phyloP scores from a whole-genome alignment of 2,797 vertebrate genomes.

The Hyperoplus lanceolatus region DNA sequence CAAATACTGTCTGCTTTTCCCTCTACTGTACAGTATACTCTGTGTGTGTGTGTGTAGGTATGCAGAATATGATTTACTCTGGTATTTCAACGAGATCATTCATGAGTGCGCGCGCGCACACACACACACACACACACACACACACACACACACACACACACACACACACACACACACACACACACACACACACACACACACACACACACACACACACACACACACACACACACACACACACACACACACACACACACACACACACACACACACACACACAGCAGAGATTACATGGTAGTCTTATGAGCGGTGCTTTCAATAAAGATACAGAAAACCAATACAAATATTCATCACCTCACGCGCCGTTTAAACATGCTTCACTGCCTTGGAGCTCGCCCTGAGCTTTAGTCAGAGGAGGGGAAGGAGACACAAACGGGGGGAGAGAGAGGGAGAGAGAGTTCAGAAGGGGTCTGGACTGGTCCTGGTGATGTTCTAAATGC shows the following conservation, averaged over 20 bases:
- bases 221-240: too few relatives aligned
- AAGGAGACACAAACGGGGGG: slow-evolving; percentile 12
- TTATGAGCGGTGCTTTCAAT: slow-evolving; percentile 72
- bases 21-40: slow-evolving; percentile 42
- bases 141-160: too few relatives aligned
- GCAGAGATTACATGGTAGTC: slow-evolving; percentile 74
- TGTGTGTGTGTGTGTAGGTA: slow-evolving; percentile 18
- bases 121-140: too few relatives aligned
- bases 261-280: slow-evolving; percentile 62
- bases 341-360: slow-evolving; percentile 71
- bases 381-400: slow-evolving; percentile 52
- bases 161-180: too few relatives aligned
- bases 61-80: slow-evolving; percentile 72
- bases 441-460: slow-evolving; percentile 28
- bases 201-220: too few relatives aligned
- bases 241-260: too few relatives aligned
- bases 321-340: slow-evolving; percentile 74
- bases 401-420: slow-evolving; percentile 37
- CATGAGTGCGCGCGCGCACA: slow-evolving; percentile 23
- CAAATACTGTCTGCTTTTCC: slow-evolving; percentile 61
- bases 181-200: too few relatives aligned
- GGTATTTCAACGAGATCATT: slow-evolving; percentile 74
- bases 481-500: slow-evolving; percentile 45
- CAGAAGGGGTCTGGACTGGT: slow-evolving; percentile 20
- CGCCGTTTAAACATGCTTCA: slow-evolving; percentile 68